Conservation (phyloP, 2,888 invertebrate species). For the Tyria jacobaeae region DNA sequence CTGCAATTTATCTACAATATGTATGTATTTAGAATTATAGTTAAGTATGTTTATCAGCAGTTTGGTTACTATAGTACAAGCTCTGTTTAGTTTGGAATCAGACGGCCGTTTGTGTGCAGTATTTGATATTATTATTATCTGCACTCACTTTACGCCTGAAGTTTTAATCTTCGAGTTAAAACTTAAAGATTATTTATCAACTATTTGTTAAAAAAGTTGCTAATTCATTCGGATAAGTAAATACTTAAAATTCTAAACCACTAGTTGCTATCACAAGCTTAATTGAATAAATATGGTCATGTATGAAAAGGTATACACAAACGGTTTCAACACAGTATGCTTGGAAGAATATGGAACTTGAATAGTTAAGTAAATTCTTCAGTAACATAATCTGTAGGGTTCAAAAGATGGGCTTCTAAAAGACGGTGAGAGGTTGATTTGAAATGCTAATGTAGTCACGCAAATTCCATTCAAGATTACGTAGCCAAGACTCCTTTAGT, state of each 20-base stretch:
- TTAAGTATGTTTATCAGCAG: too few species aligned
- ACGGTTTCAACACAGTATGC: constrained; percentile 15
- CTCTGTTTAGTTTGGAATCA: too few species aligned
- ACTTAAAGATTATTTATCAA: too few species aligned
- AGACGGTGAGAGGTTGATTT: constrained; percentile 56
- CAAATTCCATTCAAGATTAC: constrained; percentile 65
- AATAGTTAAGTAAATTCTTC: constrained; percentile 43
- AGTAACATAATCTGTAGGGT: constrained; percentile 52
- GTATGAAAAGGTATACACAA: constrained; percentile 26
- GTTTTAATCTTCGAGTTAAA: too few species aligned
- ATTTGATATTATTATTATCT: too few species aligned
- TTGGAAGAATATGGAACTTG: constrained; percentile 34
- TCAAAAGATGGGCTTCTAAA: constrained; percentile 53
- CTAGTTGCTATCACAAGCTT: constrained; percentile 15
- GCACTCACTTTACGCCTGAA: too few species aligned
- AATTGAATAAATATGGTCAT: constrained; percentile 32
- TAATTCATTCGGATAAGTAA: not conserved
- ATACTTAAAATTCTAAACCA: not conserved
- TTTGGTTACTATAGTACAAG: too few species aligned
- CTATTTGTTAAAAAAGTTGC: not conserved
- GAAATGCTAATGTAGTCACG: constrained; percentile 65
- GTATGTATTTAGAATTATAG: too few species aligned
- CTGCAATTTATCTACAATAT: too few species aligned
- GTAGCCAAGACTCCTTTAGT: constrained; percentile 55
- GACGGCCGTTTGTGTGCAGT: too few species aligned